Evolutionary conservation across 2,888 invertebrate species (phyloP).

Genomic region (Conomelus anceps): DNA sequence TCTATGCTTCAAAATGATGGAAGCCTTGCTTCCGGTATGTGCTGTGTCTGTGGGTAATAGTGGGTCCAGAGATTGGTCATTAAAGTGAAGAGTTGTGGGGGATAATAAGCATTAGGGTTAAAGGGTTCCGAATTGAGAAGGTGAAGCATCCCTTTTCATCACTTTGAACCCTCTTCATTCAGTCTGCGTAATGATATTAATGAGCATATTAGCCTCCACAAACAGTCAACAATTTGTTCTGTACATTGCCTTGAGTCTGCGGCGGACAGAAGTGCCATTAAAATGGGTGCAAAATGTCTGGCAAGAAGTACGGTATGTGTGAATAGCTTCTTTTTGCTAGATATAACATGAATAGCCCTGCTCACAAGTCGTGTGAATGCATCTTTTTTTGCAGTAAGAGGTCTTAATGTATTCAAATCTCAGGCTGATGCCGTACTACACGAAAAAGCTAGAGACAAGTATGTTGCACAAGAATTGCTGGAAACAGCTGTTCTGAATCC

Average conservation of each 20-base stretch:
- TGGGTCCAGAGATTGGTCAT: neutral
- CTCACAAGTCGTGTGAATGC: too few species aligned
- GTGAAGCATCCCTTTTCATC: neutral
- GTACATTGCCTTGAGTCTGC: neutral
- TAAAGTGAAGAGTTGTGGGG: neutral
- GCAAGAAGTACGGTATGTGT: too few species aligned
- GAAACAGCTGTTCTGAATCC: too few species aligned
- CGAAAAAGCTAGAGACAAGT: too few species aligned
- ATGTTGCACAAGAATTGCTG: too few species aligned
- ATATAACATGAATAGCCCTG: too few species aligned
- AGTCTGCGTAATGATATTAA: neutral
- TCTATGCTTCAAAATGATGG: neutral
- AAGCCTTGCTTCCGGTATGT: neutral
- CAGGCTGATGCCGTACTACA: too few species aligned
- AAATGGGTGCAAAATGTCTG: neutral
- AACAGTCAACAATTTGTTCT: neutral
- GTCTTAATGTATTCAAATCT: too few species aligned
- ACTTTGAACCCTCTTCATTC: neutral
- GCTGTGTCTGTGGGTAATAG: neutral
- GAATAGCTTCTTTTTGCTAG: too few species aligned
- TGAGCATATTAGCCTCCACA: neutral
- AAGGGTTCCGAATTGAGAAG: neutral
- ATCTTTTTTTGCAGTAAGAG: too few species aligned
- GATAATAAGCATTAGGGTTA: neutral
- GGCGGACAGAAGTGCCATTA: neutral